Percentiles rank a stretch among this genome's conserved stretches.
phyloP scores from a whole-genome alignment of 2,797 vertebrate genomes.

The Coreius guichenoti region DNA sequence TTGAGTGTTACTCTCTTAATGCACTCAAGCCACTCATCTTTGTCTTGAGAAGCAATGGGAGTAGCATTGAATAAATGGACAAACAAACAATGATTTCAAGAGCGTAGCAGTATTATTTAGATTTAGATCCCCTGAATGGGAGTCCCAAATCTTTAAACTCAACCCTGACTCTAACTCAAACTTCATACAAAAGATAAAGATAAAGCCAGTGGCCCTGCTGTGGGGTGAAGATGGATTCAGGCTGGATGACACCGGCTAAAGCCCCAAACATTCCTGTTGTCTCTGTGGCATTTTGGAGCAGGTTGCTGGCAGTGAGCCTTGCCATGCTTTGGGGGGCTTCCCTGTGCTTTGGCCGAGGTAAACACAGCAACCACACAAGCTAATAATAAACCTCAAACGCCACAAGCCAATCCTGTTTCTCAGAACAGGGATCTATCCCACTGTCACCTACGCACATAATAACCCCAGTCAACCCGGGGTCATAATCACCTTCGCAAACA shows the following conservation, averaged over 20 bases:
- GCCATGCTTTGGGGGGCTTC: conserved; percentile 66
- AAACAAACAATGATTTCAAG: conserved; percentile 2
- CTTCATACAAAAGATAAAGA: background rate
- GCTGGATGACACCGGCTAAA: conserved; percentile 48
- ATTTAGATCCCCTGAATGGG: background rate
- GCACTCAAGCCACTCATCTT: conserved; percentile 13
- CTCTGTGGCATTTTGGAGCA: conserved; percentile 62
- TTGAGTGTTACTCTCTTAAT: conserved; percentile 44
- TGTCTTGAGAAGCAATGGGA: conserved; percentile 2
- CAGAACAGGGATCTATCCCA: conserved; percentile 68
- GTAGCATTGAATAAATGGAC: background rate
- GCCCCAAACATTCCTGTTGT: conserved; percentile 46
- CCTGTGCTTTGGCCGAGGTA: conserved; percentile 64
- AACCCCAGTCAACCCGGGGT: conserved; percentile 55
- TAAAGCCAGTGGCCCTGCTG: conserved; percentile 27
- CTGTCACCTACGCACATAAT: conserved; percentile 67
- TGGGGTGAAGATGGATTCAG: conserved; percentile 28
- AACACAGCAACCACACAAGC: conserved; percentile 64
- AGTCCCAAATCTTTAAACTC: background rate
- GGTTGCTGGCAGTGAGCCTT: conserved; percentile 65
- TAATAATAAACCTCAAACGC: conserved; percentile 66
- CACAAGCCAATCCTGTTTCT: conserved; percentile 65
- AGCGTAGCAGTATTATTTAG: background rate
- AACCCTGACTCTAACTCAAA: background rate
- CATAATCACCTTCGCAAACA: conserved; percentile 48